Base-by-base conservation (phyloP, 2,888 invertebrate genomes). In the Thecophora atra region DNA sequence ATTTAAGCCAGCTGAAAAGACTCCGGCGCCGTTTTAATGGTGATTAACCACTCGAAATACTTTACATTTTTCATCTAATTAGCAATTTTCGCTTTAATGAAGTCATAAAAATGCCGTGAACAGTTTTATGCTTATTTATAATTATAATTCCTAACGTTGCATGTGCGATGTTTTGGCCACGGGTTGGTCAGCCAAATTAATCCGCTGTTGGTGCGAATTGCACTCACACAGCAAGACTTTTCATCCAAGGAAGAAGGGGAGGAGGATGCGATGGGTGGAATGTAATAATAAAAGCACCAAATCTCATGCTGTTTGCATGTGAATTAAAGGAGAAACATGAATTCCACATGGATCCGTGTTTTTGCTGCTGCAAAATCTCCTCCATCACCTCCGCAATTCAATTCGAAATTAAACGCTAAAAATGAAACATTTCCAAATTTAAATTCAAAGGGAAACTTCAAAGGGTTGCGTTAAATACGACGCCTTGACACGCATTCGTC, bases 151-250 rank as follows among this genome's bases (percentile, higher is more conserved):
- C 67, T 76, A 76, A 75, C 73, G 73, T 24, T 75, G 77, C 74
- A 79, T 79, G 83, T 81, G 83, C 80, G 80, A 81, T 79, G 77
- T 78, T 79, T 79, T 78, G 81, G 76, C 78, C 76, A 76, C 72
- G 70, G 67, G 70, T 74, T 70, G 82, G 81, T 77, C 77, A 62
- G 76, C 79, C 82, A 79, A 77, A 78, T 80, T 77, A 81, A 80
- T 82, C 79, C 80, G 81, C 80, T 83, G 80, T 80, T 78, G 24
- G 26, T 62, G 28, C 21, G 62, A 24, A 15, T n/a, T n/a, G n/a
- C 70, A 60, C 47, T 37, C 28, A 13, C n/a, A 54, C 56, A 42
- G 42, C 19, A 19, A 17, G 17, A 47, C n/a, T 37, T 2, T 19
- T 19, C 7, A n/a, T n/a, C n/a, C n/a, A n/a, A n/a, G n/a, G n/a